Evolutionary conservation across 2,113 vertebrate genomes (phyloP), one percentile per base, ranked within the genome.

Genomic region (Ciconia stormi): DNA sequence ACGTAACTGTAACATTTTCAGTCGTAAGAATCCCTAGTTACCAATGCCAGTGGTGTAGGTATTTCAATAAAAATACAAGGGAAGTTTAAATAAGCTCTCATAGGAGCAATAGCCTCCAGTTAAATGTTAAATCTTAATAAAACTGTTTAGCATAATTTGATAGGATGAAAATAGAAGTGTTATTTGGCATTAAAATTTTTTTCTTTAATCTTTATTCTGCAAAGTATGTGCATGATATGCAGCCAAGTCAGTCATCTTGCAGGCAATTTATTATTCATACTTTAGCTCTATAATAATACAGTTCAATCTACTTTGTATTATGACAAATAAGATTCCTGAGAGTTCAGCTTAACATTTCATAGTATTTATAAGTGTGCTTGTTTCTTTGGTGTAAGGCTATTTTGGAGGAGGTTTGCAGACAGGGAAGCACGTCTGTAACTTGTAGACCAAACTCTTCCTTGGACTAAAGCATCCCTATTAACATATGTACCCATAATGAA

Each of bases 131-230:
- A 89, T 94, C 67, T 94, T 89, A 91, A 91, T 94, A 95, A 90
- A 93, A 95, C 83, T 95, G 86, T 93, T 92, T 55, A 73, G 82
- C 76, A 94, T 96, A 93, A 94, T 97, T 86, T 95, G 44, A 96
- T 97, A 94, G 93, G 74, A 93, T 94, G 94, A 97, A 97, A 97
- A 97, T 25, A 97, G 92, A 95, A 66, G 87, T 66, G 83, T 67
- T 92, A 87, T 78, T 85, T 90, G 72, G 72, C 91, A 93, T 94
- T 89, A 87, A 59, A 46, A 9, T 44, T 80, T 69, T 93, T 85
- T 63, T 91, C 77, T 93, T 96, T 93, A 77, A 88, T 94, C 88
- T 94, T 84, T 91, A 44, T 67, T 87, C 66, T 93, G 65, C 70
- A 65, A 93, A 79, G n/a, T 89, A 84, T 50, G 79, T 56, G 44